phyloP scores from a whole-genome alignment of 2,888 invertebrate genomes.

The Amblyjoppa proteus region DNA sequence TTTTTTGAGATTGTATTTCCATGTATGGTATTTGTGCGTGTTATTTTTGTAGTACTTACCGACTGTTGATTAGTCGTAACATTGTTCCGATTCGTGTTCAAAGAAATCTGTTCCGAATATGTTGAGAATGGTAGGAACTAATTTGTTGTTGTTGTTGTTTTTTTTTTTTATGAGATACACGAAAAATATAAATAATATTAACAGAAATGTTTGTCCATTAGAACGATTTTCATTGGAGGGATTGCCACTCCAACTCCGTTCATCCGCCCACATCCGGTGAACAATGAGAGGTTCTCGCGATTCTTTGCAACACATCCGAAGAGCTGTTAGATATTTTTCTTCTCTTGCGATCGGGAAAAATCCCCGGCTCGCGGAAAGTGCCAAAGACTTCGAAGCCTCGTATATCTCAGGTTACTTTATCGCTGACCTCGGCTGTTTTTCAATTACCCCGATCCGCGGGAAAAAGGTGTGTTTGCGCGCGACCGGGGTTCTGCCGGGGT shows the following conservation, averaged over 20 bases:
- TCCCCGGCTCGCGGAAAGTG: slow-evolving; percentile 71
- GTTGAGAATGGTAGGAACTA: no score
- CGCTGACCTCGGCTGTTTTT: slow-evolving; percentile 76
- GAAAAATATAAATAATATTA: no score
- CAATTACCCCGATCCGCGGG: slow-evolving; percentile 75
- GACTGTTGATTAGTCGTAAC: no score
- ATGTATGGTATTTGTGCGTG: no score
- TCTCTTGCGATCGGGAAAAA: slow-evolving; percentile 64
- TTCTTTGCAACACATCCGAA: neutral
- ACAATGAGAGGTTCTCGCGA: neutral
- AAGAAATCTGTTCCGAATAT: no score
- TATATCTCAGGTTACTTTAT: slow-evolving; percentile 78
- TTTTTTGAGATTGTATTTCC: no score
- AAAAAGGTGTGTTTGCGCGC: slow-evolving; percentile 23
- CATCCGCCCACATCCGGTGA: neutral
- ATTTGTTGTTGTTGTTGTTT: no score
- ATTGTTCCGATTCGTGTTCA: no score
- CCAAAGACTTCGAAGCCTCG: slow-evolving; percentile 71
- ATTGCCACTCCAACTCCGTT: neutral
- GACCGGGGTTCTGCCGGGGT: slow-evolving; percentile 1
- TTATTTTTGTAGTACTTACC: no score
- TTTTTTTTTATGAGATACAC: no score
- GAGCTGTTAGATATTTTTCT: slow-evolving; percentile 60
- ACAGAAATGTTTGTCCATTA: no score
- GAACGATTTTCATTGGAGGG: no score